Base-by-base conservation (phyloP, 2,797 vertebrate genomes). In the Oreochromis mossambicus region DNA sequence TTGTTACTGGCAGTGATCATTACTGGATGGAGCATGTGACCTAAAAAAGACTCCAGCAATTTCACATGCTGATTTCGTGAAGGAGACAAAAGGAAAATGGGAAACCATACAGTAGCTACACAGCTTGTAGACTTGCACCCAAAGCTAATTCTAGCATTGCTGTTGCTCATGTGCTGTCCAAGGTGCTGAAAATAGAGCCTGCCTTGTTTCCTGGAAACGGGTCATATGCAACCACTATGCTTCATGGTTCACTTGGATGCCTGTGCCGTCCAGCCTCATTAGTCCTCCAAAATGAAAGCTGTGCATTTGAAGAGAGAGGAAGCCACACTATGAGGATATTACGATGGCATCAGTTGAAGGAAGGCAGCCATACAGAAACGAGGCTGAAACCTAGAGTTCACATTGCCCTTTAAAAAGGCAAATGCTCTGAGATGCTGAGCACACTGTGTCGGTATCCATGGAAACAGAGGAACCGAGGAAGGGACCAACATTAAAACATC, bases 401-500 rank as follows among this genome's bases (percentile, higher is more conserved):
- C 80, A 14, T 86, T 96, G 95, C 94, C 96, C 96, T 96, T 96
- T 96, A 92, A 91, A 95, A 95, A 96, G 91, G 92, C 92, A 96
- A 96, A 96, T 95, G 93, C 95, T 76, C 80, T 82, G 92, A 94
- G 93, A 96, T 92, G 95, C 91, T 93, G 95, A 96, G 94, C 86
- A 68, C 92, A 94, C 94, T 91, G 88, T 96, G 95, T 94, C 88
- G 79, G 96, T 97, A 96, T 94, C 96, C 96, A 97, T 97, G 96
- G 96, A 94, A 97, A 97, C 97, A 94, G 93, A 94, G 94, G 93
- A 95, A 89, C 82, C 36, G 86, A 94, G 91, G 88, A 94, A 93
- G 86, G 90, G 89, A 93, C 92, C 88, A 87, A 38, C 93, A 92
- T 94, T 92, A 91, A 95, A 94, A 92, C 91, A 92, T 88, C 55